Evolutionary conservation across 2,888 invertebrate species (phyloP).

Genomic region (Polymixis lichenea): DNA sequence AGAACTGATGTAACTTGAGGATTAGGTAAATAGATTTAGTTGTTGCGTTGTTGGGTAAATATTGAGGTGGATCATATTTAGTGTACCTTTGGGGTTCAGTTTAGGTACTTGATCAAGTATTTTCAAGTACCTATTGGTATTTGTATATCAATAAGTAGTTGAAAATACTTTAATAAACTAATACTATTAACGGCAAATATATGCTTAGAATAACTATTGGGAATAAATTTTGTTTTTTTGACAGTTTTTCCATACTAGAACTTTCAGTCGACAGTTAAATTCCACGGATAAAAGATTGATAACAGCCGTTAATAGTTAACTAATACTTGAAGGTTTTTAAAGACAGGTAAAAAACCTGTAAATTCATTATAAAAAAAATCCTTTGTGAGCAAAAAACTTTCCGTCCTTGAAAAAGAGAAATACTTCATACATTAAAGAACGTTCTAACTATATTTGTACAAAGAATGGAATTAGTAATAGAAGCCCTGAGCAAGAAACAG

Average conservation of each 20-base stretch:
- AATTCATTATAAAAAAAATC: background rate
- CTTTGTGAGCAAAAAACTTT: background rate
- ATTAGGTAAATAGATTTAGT: conserved; percentile 56
- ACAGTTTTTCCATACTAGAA: no score
- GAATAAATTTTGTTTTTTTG: no score
- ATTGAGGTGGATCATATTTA: conserved; percentile 25
- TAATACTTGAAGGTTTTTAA: background rate
- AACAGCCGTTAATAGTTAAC: no score
- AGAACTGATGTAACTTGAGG: conserved; percentile 48
- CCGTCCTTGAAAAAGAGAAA: background rate
- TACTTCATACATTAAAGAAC: background rate
- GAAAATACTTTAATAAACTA: no score
- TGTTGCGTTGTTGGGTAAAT: conserved; percentile 46
- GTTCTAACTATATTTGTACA: background rate
- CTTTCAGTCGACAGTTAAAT: no score
- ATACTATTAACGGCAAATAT: no score
- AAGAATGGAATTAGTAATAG: background rate
- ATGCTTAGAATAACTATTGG: no score
- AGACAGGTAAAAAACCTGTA: background rate
- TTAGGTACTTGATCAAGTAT: background rate
- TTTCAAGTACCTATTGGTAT: no score
- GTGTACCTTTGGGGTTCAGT: background rate
- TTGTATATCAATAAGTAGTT: background rate
- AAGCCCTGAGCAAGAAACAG: background rate
- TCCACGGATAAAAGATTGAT: no score